A percentile compares a stretch with the other conserved stretches of the same genome.
Conservation (phyloP, 2,888 invertebrate species). For the Sinhomidia bicolor region DNA sequence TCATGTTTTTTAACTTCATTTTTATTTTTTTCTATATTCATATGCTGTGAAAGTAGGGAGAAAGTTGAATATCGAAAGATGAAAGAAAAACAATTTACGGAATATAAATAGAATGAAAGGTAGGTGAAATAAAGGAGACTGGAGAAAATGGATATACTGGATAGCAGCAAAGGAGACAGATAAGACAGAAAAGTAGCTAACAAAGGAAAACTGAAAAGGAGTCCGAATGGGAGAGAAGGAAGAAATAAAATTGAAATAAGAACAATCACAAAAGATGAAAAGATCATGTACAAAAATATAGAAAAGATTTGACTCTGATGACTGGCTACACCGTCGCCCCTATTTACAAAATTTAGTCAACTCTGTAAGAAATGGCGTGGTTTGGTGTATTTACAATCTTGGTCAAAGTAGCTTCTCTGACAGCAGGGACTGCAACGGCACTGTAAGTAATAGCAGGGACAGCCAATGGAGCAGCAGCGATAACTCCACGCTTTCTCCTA, state of each 20-base stretch:
- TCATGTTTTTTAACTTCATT: too few species aligned
- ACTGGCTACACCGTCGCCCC: background rate
- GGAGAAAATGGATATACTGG: too few species aligned
- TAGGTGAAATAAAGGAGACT: background rate
- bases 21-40: too few species aligned
- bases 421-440: constrained; percentile 55
- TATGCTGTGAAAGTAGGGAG: too few species aligned
- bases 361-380: constrained; percentile 82
- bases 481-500: constrained; percentile 69
- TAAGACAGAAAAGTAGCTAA: background rate
- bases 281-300: constrained; percentile 16
- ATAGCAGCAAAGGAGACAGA: background rate
- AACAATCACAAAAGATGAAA: constrained; percentile 32
- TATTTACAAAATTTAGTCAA: constrained; percentile 81
- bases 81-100: too few species aligned
- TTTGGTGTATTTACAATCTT: constrained; percentile 82
- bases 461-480: constrained; percentile 66
- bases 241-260: constrained; percentile 26
- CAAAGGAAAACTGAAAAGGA: too few species aligned
- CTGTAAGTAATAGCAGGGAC: constrained; percentile 36
- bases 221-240: background rate
- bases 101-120: background rate
- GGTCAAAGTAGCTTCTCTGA: constrained; percentile 81
- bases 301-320: background rate
- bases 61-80: too few species aligned